phyloP scores from a whole-genome alignment of 2,888 invertebrate species.

The Sesamia inferens region DNA sequence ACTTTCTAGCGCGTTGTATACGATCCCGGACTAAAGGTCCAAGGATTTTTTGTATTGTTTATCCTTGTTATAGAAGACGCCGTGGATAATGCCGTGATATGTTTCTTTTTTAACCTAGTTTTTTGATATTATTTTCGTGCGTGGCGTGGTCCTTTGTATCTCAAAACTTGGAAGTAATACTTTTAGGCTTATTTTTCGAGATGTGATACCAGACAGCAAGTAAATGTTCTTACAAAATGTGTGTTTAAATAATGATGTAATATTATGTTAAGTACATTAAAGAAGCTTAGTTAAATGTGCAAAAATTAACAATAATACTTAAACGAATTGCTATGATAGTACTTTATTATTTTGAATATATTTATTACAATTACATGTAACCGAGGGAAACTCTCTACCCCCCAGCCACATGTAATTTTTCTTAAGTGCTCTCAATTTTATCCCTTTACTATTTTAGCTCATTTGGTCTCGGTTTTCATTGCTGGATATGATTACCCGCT shows the following conservation, averaged over 20 bases:
- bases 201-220: no score
- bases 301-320: no score
- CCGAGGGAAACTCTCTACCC: conserved; percentile 1
- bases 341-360: neutral
- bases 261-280: no score
- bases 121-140: neutral
- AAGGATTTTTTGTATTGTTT: conserved; percentile 55
- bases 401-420: conserved; percentile 37
- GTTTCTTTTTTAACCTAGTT: conserved; percentile 40
- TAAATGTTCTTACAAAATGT: neutral
- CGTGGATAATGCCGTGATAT: conserved; percentile 27
- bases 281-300: no score
- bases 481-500: conserved; percentile 64
- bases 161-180: neutral
- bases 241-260: no score
- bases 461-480: conserved; percentile 59
- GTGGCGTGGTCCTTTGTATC: neutral
- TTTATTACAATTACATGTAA: conserved; percentile 14
- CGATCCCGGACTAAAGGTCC: conserved; percentile 41
- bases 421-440: conserved; percentile 43
- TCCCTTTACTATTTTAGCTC: conserved; percentile 50
- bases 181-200: neutral
- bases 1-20: conserved; percentile 67
- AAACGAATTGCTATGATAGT: neutral
- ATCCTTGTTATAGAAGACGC: conserved; percentile 39